Evolutionary conservation across 2,113 vertebrate species (phyloP).

Genomic region (Myotis yumanensis): DNA sequence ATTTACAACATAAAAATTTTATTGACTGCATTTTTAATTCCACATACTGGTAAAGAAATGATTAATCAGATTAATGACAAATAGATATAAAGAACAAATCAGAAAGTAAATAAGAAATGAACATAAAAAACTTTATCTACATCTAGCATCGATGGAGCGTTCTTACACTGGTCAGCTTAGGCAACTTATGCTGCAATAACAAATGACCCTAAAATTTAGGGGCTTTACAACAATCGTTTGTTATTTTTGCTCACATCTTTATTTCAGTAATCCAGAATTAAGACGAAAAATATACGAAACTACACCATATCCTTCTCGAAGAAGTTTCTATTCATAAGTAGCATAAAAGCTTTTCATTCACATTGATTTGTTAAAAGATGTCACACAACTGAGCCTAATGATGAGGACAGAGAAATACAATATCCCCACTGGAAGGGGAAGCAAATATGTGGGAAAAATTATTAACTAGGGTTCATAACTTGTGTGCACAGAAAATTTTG

Average conservation of each 20-base stretch:
- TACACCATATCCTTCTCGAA: background rate
- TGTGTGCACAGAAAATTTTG: background rate
- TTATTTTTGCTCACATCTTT: background rate
- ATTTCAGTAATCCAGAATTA: background rate
- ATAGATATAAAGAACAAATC: background rate
- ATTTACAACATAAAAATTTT: background rate
- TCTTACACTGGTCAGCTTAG: background rate
- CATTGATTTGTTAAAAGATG: constrained; percentile 26
- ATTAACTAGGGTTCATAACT: background rate
- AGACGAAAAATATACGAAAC: background rate
- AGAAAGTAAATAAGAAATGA: constrained; percentile 23
- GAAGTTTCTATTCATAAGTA: background rate
- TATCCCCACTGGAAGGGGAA: background rate
- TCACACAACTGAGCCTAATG: background rate
- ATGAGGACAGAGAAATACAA: background rate
- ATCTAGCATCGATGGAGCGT: background rate
- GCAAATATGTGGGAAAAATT: background rate
- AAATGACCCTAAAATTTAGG: background rate
- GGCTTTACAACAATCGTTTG: background rate
- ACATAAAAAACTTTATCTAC: background rate
- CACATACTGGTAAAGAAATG: background rate
- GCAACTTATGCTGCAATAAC: background rate
- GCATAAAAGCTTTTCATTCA: background rate
- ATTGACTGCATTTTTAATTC: constrained; percentile 24
- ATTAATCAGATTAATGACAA: background rate